Base-by-base conservation (phyloP, 2,888 invertebrate genomes). In the Lochmaea crataegi region DNA sequence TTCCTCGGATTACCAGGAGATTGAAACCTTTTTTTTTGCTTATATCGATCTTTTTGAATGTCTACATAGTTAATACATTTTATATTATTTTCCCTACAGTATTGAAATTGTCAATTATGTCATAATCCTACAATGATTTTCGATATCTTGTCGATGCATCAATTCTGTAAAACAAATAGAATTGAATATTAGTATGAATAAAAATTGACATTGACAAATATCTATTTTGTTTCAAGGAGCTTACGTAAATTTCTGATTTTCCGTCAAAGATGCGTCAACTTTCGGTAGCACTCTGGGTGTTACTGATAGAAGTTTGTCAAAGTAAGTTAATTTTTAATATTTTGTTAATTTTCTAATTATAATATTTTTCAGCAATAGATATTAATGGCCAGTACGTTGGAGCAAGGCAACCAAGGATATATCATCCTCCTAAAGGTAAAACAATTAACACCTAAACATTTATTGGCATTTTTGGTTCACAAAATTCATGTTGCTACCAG, bases 361-460 rank as follows among this genome's bases (percentile, higher is more conserved):
- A 42, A 45, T 61, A 68, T 65, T 63, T 65, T 74, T 71, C 42
- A 77, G 77, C 53, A 71, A 41, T 72, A 76, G 72, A 68, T 56
- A 65, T 72, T 69, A 72, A 70, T 65, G 77, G 77, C 11, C 80
- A 81, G 67, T 81, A 75, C 65, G 74, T 80, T 72, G 80, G 82
- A 76, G 76, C 78, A 18, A 78, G 81, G 72, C 83, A 83, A 61
- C 16, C 53, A 53, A 71, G 84, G 73, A 76, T 81, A 71, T 83
- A 82, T 67, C 82, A 81, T 56, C 82, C 84, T 12, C 76, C 80
- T 57, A 84, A 83, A 84, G 85, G 85, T 85, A 80, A 77, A 79
- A 11, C 7, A 32, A 32, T 14, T 10, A 48, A 61, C 45, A 22
- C 48, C 0, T 5, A 41, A 42, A 42, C 12, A 42, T 42, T 10